Evolutionary conservation across 1,140 invertebrate species (phyloP), one percentile per base, ranked within the genome.

Genomic region (Drosophila kanapiae): DNA sequence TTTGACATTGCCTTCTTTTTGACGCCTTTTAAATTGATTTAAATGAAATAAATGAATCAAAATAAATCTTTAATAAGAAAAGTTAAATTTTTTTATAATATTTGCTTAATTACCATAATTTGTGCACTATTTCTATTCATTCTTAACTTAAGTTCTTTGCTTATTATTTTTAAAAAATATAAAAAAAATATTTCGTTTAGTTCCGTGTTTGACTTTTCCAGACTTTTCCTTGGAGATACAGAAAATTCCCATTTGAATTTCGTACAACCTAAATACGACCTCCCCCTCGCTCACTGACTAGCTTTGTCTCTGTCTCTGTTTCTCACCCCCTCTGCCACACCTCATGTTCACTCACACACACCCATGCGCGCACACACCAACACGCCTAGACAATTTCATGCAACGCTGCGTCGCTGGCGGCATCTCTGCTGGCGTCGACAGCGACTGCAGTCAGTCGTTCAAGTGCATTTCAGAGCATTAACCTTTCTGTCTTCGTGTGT

Each of bases 401-500:
- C 76, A 53, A 78, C 65, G 75, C 76, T 71, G 65, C 64, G 60
- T 6, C 61, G 27, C 74, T 60, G 60, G n/a, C 11, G 13, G 38
- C 64, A 35, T 40, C 27, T 48, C 56, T 42, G 42, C 53, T 29
- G 48, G 49, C 64, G 54, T 38, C 64, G 42, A 65, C 35, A 40
- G 75, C 75, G 56, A 60, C 72, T 75, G 84, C 69, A 81, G 81
- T 86, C 82, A 91, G 82, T 91, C 87, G 87, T 91, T 91, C 90
- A 91, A 91, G 90, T 91, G 90, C 90, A 91, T 81, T 75, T 80
- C 79, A 88, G 88, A 80, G 84, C 90, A 70, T 91, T 91, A 84
- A 91, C 84, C 90, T 86, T 77, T 84, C 59, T 53, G 60, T 67
- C 57, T 8, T 54, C 11, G 31, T 68, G 48, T 67, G 53, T 80